A percentile compares a stretch with the other conserved stretches of the same genome.
Conservation (phyloP, 2,113 vertebrate genomes). For the Plestiodon gilberti region DNA sequence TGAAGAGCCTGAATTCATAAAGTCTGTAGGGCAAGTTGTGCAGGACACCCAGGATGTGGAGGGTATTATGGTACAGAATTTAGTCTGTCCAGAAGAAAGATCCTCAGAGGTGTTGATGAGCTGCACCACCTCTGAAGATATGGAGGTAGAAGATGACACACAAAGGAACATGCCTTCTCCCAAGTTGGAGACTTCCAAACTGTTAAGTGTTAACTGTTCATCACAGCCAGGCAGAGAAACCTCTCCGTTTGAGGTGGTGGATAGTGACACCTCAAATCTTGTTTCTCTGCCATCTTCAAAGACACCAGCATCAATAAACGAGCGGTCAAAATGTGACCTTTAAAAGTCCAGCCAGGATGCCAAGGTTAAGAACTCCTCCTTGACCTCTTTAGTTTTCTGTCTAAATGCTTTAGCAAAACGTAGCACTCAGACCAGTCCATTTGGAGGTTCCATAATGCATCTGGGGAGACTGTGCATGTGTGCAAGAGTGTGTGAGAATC, state of each 20-base stretch:
- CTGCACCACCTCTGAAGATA: slow-evolving; percentile 76
- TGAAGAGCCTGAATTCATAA: slow-evolving; percentile 35
- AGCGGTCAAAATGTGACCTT: slow-evolving; percentile 74
- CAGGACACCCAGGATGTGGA: slow-evolving; percentile 31
- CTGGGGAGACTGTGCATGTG: slow-evolving; percentile 35
- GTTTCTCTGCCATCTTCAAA: slow-evolving; percentile 67
- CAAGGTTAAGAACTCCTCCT: slow-evolving; percentile 29
- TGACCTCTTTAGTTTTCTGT: background rate
- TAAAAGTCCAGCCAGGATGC: slow-evolving; percentile 41
- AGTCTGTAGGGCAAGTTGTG: slow-evolving; percentile 37
- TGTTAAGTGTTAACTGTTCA: slow-evolving; percentile 65
- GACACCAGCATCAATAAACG: slow-evolving; percentile 58
- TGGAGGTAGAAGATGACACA: slow-evolving; percentile 81
- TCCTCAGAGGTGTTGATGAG: slow-evolving; percentile 42
- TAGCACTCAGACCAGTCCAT: slow-evolving; percentile 39
- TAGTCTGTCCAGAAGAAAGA: slow-evolving; percentile 47
- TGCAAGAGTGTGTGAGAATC: background rate
- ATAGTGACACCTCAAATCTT: slow-evolving; percentile 58
- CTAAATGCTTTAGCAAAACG: slow-evolving; percentile 6
- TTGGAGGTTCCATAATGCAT: slow-evolving; percentile 37
- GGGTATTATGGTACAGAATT: slow-evolving; percentile 45
- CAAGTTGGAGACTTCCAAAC: slow-evolving; percentile 59
- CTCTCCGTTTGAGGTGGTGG: slow-evolving; percentile 54
- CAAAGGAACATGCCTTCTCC: slow-evolving; percentile 48
- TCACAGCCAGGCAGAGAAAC: slow-evolving; percentile 42